Evolutionary conservation across 2,888 invertebrate species (phyloP), one percentile per base, ranked within the genome.

Genomic region (Frankliniella intonsa): DNA sequence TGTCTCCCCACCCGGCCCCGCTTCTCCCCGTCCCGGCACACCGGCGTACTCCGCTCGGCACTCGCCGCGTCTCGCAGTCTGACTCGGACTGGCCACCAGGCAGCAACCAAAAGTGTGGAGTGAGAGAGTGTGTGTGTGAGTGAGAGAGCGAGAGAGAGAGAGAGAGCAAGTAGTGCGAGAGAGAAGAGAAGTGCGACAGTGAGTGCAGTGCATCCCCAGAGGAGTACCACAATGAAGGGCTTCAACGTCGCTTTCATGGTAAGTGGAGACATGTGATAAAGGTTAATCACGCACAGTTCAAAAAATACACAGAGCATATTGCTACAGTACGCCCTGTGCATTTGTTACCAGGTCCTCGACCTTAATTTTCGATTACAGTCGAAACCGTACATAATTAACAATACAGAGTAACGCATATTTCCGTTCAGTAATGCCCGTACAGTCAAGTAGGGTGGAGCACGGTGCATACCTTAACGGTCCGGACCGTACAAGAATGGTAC

Each of bases 141-240:
- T 25, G 25, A 12, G n/a, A 3, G 22, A 25, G 69, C 8, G 22
- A 11, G 25, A 12, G 12, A 76, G 69, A 25, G 69, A n/a, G 25
- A 25, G 22, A 25, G 69, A 10, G 69, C 22, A 25, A 19, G 55
- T 19, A 17, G 62, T 19, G 55, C 55, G 38, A 38, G 17, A 19
- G 55, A 19, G 55, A 19, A 14, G 19, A 55, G 55, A 14, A 55
- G 55, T 55, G 55, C 2, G 14, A 19, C 55, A 14, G 55, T 12
- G 55, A 12, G 55, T 55, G 55, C 55, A 55, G 55, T 55, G 55
- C 55, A 19, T 55, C 17, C 25, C 62, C 17, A 62, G 62, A 12
- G 69, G 69, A 76, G 25, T 76, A 76, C 69, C 25, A 76, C 69
- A 25, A 76, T 76, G 69, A 76, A 25, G 69, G 25, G 69, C 69